Percentiles rank a stretch among this genome's conserved stretches.
These are phyloP conservation scores for Lasioglossum lativentre DNA, from an alignment of 2,888 invertebrate genomes.

Conservation along the genomic window DNA sequence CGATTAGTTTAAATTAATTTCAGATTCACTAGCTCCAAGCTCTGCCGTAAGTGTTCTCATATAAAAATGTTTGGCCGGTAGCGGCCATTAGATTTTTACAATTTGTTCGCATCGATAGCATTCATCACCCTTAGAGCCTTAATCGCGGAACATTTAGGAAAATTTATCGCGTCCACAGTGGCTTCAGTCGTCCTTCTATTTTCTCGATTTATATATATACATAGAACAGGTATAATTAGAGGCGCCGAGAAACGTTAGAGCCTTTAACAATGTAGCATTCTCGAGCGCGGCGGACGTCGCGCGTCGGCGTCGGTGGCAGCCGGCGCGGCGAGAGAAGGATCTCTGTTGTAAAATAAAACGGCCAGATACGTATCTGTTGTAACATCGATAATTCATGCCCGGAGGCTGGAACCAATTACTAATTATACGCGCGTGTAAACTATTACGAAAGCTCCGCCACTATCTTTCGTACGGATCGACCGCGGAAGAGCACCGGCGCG, in stretches of 20 bases:
- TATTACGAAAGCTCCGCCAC: slow-evolving; percentile 54
- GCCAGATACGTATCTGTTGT: slow-evolving; percentile 41
- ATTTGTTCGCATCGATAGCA: background rate
- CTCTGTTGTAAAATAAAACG: slow-evolving; percentile 20
- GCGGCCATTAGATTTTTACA: background rate
- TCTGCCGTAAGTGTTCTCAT: background rate
- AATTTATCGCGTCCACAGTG: too few relatives aligned
- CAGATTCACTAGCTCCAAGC: background rate
- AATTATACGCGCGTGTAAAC: slow-evolving; percentile 66
- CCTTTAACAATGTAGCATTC: background rate
- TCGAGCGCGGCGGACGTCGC: background rate
- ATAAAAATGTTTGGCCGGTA: background rate
- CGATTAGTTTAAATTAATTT: background rate
- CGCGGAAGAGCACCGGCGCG: slow-evolving; percentile 36
- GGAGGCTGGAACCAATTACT: slow-evolving; percentile 55
- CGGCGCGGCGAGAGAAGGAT: background rate
- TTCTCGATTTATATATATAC: background rate
- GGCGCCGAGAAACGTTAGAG: background rate
- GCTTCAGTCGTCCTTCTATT: background rate
- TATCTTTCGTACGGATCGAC: slow-evolving; percentile 54
- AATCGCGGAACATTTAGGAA: background rate
- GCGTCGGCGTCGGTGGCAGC: too few relatives aligned
- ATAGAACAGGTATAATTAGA: background rate
- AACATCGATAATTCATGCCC: slow-evolving; percentile 59
- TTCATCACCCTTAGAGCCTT: background rate